These are phyloP conservation scores for Agelas oroides DNA, from an alignment of 37 sponge, comb jelly and placozoan genomes.

Conservation along the genomic window DNA sequence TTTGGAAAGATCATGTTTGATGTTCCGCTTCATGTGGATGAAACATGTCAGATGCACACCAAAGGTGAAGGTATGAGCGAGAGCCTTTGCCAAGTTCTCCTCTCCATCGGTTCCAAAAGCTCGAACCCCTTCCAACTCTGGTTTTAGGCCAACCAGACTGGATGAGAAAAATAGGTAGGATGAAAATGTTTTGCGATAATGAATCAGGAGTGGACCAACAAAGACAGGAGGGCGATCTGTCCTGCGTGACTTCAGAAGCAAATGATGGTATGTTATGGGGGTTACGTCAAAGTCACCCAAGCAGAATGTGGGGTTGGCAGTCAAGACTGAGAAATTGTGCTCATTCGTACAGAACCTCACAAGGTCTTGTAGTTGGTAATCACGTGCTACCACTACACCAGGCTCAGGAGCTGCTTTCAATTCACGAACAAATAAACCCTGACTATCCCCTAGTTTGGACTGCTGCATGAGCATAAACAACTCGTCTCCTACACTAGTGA, in stretches of 20 bases:
- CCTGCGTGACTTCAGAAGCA: conserved; percentile 22
- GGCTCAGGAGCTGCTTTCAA: conserved; percentile 53
- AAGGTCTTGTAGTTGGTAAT: conserved; percentile 46
- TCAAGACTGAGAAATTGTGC: conserved; percentile 18
- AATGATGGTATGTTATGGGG: conserved; percentile 52
- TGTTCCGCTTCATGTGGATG: conserved; percentile 39
- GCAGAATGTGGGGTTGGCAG: conserved; percentile 63
- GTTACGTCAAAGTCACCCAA: conserved; percentile 63
- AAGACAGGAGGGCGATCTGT: no score
- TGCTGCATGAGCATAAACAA: conserved; percentile 57
- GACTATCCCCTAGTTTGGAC: conserved; percentile 10
- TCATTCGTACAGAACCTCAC: not conserved
- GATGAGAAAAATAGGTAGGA: no score
- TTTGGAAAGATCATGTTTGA: conserved; percentile 23
- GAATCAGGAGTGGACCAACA: no score
- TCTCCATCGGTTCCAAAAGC: conserved; percentile 66
- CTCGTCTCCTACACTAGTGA: conserved; percentile 4
- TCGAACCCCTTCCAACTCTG: conserved; percentile 31
- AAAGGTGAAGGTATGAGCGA: conserved; percentile 26
- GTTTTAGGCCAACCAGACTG: conserved; percentile 24
- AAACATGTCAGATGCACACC: conserved; percentile 41
- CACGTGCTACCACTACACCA: conserved; percentile 46
- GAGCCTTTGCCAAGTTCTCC: conserved; percentile 7
- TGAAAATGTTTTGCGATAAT: no score
- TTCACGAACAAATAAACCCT: conserved; percentile 44